A percentile compares a stretch with the other conserved stretches of the same genome.
phyloP scores from a whole-genome alignment of 2,113 vertebrate genomes.

The Mohoua ochrocephala region DNA sequence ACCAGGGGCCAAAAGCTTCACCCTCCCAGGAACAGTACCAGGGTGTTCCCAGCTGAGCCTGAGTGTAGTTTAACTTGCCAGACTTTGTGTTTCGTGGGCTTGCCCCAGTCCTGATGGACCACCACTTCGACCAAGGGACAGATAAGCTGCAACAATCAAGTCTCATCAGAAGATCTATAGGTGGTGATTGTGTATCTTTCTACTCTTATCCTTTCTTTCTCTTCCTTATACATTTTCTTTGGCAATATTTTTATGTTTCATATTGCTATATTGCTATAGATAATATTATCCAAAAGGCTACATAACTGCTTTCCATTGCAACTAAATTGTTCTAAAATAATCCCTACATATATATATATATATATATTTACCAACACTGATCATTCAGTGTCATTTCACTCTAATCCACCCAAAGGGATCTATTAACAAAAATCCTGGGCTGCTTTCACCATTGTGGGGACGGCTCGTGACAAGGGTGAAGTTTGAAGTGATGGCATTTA shows the following conservation, averaged over 20 bases:
- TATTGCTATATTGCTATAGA: background rate
- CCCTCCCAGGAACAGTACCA: background rate
- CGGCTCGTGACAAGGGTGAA: fast-evolving
- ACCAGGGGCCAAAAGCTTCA: background rate
- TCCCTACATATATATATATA: too few relatives aligned
- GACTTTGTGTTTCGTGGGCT: background rate
- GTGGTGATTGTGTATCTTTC: background rate
- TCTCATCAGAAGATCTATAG: background rate
- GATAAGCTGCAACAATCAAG: background rate
- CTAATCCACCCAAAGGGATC: background rate
- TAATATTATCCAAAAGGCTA: background rate
- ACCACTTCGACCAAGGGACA: background rate
- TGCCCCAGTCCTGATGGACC: background rate
- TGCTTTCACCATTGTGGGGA: background rate
- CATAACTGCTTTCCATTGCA: background rate
- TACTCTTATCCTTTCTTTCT: background rate
- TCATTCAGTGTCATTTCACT: background rate
- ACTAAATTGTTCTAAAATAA: background rate
- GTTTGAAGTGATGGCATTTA: background rate
- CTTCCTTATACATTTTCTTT: background rate
- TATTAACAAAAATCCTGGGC: background rate
- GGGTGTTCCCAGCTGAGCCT: background rate
- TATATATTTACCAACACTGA: background rate
- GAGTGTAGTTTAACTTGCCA: background rate
- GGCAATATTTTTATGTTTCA: background rate